Conservation (phyloP, 2,113 vertebrate genomes). For the Castor canadensis region DNA sequence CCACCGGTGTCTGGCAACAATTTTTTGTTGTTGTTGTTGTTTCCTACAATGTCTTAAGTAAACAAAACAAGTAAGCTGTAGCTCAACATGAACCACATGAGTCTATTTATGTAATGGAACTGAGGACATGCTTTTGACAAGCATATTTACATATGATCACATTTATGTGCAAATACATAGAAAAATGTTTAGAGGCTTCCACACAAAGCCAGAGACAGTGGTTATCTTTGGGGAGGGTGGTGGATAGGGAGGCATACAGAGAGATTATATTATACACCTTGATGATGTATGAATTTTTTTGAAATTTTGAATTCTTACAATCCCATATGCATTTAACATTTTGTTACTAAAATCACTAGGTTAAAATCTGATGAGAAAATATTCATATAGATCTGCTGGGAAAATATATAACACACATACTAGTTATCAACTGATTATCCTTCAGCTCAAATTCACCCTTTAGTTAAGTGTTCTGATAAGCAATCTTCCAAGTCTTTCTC, state of each 20-base stretch:
- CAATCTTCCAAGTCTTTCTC: background rate
- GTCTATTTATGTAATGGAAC: background rate
- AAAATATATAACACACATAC: background rate
- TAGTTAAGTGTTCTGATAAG: background rate
- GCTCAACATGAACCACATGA: background rate
- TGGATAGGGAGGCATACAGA: background rate
- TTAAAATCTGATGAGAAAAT: background rate
- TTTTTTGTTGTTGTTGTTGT: too few species aligned
- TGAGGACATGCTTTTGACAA: background rate
- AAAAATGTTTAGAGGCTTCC: background rate
- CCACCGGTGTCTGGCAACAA: too few species aligned
- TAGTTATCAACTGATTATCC: background rate
- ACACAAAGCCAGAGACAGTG: background rate
- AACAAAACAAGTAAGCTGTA: background rate
- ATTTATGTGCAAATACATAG: background rate
- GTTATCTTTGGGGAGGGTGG: background rate
- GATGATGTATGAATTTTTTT: background rate
- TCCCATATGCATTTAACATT: background rate
- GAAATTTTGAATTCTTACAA: background rate
- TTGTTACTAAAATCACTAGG: slow-evolving; percentile 32
- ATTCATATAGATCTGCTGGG: background rate
- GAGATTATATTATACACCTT: background rate
- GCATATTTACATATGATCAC: background rate
- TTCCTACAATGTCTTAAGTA: background rate
- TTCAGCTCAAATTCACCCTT: slow-evolving; percentile 10